These are phyloP conservation scores for Motacilla tschutschensis DNA, from an alignment of 2,113 vertebrate genomes.

Conservation along the genomic window DNA sequence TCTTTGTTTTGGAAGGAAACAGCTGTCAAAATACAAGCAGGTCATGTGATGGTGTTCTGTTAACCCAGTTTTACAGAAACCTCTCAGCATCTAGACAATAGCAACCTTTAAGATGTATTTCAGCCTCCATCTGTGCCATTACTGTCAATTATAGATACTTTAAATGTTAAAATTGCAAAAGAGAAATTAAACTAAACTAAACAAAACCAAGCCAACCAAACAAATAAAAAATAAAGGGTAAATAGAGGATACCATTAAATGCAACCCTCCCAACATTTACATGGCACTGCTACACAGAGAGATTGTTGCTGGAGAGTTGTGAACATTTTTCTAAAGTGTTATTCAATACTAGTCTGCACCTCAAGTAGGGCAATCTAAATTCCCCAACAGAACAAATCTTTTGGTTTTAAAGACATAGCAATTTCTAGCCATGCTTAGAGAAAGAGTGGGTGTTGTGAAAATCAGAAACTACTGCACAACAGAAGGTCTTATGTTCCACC, in stretches of 20 bases:
- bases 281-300: neutral
- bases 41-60: neutral
- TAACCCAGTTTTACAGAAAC: neutral
- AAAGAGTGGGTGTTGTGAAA: constrained; percentile 19
- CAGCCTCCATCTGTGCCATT: neutral
- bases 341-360: neutral
- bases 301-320: neutral
- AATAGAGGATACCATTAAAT: neutral
- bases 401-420: neutral
- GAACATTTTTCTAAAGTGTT: neutral
- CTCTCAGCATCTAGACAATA: neutral
- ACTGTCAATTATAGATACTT: neutral
- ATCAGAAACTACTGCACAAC: neutral
- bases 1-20: neutral
- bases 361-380: neutral
- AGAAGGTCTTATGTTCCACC: neutral
- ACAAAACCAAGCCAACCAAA: neutral
- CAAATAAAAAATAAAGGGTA: neutral
- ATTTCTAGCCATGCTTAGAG: neutral
- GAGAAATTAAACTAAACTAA: neutral
- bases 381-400: neutral
- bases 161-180: neutral
- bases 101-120: neutral
- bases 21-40: neutral
- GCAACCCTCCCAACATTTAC: neutral